Conservation (phyloP, 2,888 invertebrate genomes). For the Callinectes sapidus region DNA sequence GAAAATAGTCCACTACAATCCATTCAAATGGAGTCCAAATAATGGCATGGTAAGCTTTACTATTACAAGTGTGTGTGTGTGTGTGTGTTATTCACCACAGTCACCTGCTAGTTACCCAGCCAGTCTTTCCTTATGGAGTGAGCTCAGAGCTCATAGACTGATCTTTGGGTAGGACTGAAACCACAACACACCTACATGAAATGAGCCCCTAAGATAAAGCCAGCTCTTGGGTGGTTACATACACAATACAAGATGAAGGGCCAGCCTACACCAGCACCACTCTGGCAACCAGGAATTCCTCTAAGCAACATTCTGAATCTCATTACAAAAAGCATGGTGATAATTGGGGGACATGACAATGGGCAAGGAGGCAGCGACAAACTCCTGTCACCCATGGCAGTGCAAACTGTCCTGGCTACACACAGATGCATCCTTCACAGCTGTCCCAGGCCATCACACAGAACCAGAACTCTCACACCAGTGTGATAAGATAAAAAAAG, state of each 20-base stretch:
- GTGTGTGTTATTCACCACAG: neutral
- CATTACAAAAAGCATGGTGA: neutral
- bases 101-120: too few relatives aligned
- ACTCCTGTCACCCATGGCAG: neutral
- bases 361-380: neutral
- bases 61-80: neutral
- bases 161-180: too few relatives aligned
- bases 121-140: too few relatives aligned
- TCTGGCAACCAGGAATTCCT: neutral
- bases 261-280: neutral
- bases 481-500: neutral
- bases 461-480: neutral
- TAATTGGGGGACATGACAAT: neutral
- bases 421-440: neutral
- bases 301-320: neutral
- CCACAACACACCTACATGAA: neutral
- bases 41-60: neutral
- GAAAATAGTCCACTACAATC: neutral
- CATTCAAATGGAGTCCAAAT: neutral
- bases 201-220: neutral
- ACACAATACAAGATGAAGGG: neutral
- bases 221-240: neutral
- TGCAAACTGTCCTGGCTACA: neutral
- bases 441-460: neutral
- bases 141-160: too few relatives aligned